These are phyloP conservation scores for Platyscapa corneri DNA, from an alignment of 1,140 invertebrate genomes.

Conservation along the genomic window DNA sequence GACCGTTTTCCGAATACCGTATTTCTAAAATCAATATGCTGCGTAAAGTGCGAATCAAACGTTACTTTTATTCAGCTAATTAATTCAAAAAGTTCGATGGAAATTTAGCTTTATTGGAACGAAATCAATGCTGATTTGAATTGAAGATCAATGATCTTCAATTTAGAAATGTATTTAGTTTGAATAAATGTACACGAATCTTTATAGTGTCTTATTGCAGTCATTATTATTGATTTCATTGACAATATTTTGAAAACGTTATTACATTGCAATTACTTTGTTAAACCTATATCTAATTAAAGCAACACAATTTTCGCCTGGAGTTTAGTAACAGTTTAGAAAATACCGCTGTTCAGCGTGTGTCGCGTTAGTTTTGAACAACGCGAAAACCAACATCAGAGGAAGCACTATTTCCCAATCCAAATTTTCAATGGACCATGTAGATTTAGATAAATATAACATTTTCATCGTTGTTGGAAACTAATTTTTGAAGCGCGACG, in stretches of 20 bases:
- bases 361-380: not conserved
- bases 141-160: not conserved
- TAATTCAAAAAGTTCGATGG: constrained; percentile 5
- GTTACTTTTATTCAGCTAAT: not conserved
- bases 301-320: not conserved
- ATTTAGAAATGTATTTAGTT: not conserved
- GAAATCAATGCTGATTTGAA: not conserved
- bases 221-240: not conserved
- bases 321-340: not conserved
- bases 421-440: too few relatives aligned
- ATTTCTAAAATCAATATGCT: not conserved
- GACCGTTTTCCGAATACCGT: not conserved
- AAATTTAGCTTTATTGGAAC: not conserved
- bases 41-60: too few relatives aligned
- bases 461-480: not conserved
- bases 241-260: not conserved
- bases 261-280: not conserved
- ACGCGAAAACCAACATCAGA: not conserved
- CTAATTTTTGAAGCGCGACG: not conserved
- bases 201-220: not conserved
- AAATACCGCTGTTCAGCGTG: not conserved
- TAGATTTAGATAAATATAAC: not conserved
- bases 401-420: not conserved
- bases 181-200: not conserved
- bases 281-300: not conserved